These are phyloP conservation scores for Melanotaenia duboulayi DNA, from an alignment of 2,113 vertebrate genomes.

Conservation along the genomic window DNA sequence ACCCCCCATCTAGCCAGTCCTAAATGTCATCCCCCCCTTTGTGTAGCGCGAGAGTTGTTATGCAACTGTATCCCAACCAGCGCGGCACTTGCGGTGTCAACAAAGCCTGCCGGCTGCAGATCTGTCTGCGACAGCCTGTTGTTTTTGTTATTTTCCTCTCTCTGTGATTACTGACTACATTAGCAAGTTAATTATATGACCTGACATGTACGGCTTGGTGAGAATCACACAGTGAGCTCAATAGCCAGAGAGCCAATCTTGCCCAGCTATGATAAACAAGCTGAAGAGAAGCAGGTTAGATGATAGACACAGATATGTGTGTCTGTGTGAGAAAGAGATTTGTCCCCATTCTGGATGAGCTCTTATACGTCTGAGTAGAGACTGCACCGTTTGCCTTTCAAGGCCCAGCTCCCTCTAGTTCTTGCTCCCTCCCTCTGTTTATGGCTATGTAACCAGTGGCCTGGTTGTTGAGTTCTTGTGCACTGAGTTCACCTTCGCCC, in stretches of 20 bases:
- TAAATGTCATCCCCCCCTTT: slow-evolving; percentile 65
- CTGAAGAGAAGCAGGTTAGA: slow-evolving; percentile 34
- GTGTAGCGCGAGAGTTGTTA: slow-evolving; percentile 53
- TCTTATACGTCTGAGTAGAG: slow-evolving; percentile 23
- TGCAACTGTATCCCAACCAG: slow-evolving; percentile 55
- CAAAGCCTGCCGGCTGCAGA: slow-evolving; percentile 67
- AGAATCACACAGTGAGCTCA: slow-evolving; percentile 16
- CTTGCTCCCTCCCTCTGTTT: slow-evolving; percentile 36
- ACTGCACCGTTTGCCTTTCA: slow-evolving; percentile 27
- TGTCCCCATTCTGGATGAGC: slow-evolving; percentile 33
- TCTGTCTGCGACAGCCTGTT: slow-evolving; percentile 63
- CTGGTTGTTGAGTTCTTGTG: slow-evolving; percentile 81
- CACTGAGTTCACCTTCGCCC: slow-evolving; percentile 75
- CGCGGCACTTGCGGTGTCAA: slow-evolving; percentile 49
- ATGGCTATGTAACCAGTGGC: slow-evolving; percentile 71
- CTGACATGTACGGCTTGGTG: slow-evolving; percentile 58
- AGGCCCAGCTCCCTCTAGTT: slow-evolving; percentile 49
- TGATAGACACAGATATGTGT: slow-evolving; percentile 8
- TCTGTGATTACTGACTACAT: slow-evolving; percentile 54
- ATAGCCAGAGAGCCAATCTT: slow-evolving; percentile 28
- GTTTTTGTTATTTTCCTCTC: slow-evolving; percentile 64
- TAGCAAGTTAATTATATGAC: slow-evolving; percentile 66
- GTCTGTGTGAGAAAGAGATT: slow-evolving; percentile 22
- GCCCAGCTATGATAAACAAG: slow-evolving; percentile 29
- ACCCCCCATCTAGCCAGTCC: slow-evolving; percentile 33